These are phyloP conservation scores for Ceratosolen fusciceps DNA, from an alignment of 1,140 invertebrate genomes.

Conservation along the genomic window DNA sequence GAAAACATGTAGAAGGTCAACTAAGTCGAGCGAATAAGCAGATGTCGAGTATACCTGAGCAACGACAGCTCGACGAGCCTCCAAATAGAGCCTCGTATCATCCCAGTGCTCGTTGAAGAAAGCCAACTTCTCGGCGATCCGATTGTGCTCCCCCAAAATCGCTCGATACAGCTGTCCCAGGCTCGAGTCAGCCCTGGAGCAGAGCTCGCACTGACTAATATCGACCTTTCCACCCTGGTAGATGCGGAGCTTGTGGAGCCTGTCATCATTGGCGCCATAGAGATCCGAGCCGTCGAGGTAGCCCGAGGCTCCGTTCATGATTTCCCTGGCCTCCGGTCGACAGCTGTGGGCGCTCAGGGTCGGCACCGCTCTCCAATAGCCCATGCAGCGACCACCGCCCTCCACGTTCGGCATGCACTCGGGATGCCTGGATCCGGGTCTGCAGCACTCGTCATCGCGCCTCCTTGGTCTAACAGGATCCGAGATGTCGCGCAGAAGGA, in stretches of 20 bases:
- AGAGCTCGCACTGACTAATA: constrained; percentile 75
- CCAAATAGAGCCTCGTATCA: constrained; percentile 84
- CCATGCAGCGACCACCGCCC: constrained; percentile 72
- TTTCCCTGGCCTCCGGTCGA: constrained; percentile 80
- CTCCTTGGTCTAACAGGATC: constrained; percentile 75
- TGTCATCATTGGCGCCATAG: constrained; percentile 84
- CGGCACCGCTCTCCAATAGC: constrained; percentile 83
- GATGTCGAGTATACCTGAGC: constrained; percentile 67
- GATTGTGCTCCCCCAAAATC: constrained; percentile 85
- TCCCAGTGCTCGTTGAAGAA: constrained; percentile 88
- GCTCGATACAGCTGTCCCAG: constrained; percentile 78
- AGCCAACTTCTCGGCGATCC: constrained; percentile 81
- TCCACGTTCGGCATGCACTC: constrained; percentile 73
- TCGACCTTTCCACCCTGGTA: constrained; percentile 83
- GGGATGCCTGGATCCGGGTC: constrained; percentile 58
- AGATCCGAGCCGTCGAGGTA: constrained; percentile 90
- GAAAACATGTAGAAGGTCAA: too few relatives aligned
- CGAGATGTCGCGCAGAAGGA: constrained; percentile 84
- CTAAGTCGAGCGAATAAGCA: too few relatives aligned
- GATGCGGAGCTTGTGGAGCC: constrained; percentile 78
- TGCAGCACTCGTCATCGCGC: constrained; percentile 58
- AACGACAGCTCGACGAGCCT: constrained; percentile 82
- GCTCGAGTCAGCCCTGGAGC: constrained; percentile 63
- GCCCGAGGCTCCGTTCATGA: constrained; percentile 90
- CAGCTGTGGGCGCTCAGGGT: constrained; percentile 77